Percentiles rank a stretch among this genome's conserved stretches.
Evolutionary conservation across 1,140 invertebrate species (phyloP).

Genomic region (Olivierus martensii): DNA sequence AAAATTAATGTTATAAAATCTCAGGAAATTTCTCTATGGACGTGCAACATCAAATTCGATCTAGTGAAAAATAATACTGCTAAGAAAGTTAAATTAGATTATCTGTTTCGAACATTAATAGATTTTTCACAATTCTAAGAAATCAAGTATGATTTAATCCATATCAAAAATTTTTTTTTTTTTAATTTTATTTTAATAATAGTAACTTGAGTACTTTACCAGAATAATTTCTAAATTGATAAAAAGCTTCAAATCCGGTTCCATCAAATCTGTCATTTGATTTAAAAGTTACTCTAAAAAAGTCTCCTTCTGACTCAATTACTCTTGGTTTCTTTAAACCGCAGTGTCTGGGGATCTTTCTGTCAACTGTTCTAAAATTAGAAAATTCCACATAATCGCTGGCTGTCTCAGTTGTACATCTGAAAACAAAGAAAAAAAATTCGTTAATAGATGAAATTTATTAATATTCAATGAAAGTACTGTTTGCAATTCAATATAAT

Average conservation of each 20-base stretch:
- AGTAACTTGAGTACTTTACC: slow-evolving; percentile 4
- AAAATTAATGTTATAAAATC: no score
- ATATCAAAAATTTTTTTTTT: no score
- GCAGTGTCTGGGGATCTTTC: slow-evolving; percentile 72
- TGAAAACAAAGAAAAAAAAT: slow-evolving; percentile 30
- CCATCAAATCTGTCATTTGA: slow-evolving; percentile 86
- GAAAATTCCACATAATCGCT: slow-evolving; percentile 92
- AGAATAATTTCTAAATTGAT: slow-evolving; percentile 48
- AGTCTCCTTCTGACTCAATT: slow-evolving; percentile 73
- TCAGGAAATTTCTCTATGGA: no score
- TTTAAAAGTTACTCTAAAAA: slow-evolving; percentile 88
- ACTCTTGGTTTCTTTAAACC: slow-evolving; percentile 38
- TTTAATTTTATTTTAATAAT: no score
- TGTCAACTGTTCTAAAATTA: slow-evolving; percentile 72
- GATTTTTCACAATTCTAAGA: no score
- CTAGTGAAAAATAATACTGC: no score
- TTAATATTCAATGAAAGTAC: no score
- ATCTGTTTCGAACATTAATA: no score
- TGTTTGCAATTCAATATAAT: no score
- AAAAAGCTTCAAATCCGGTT: slow-evolving; percentile 82
- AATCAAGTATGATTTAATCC: no score
- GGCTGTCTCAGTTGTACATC: slow-evolving; percentile 68
- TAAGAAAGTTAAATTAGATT: no score
- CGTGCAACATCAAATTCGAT: no score
- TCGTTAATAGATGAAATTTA: not conserved